These are phyloP conservation scores for Tauraco erythrolophus DNA, from an alignment of 2,113 vertebrate genomes.

Conservation along the genomic window DNA sequence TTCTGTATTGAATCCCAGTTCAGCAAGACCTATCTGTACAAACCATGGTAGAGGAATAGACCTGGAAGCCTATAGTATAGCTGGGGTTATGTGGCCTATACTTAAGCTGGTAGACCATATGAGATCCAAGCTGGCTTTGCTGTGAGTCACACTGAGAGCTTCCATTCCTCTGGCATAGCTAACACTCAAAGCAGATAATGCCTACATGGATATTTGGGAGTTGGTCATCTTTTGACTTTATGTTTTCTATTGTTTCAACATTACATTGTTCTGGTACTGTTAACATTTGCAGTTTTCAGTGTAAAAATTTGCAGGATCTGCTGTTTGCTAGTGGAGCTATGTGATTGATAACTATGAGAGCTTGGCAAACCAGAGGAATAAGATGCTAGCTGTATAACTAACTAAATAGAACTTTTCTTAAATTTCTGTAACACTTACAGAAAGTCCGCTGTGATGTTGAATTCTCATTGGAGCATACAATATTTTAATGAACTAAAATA, in stretches of 20 bases:
- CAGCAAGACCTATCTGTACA: background rate
- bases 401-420: background rate
- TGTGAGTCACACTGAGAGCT: background rate
- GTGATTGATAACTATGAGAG: background rate
- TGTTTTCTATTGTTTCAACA: background rate
- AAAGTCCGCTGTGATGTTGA: background rate
- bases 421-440: background rate
- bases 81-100: background rate
- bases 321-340: background rate
- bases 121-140: background rate
- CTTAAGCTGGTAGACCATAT: background rate
- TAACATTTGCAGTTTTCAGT: background rate
- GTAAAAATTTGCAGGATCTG: background rate
- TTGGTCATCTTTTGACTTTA: background rate
- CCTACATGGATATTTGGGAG: background rate
- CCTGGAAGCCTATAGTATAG: background rate
- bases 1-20: background rate
- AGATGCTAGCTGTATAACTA: background rate
- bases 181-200: background rate
- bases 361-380: background rate
- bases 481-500: background rate
- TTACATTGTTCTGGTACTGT: background rate
- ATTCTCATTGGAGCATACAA: background rate
- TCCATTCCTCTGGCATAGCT: background rate
- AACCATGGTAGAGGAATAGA: background rate